These are phyloP conservation scores for Drosophila paramelanica DNA, from an alignment of 2,888 invertebrate species.

Conservation along the genomic window DNA sequence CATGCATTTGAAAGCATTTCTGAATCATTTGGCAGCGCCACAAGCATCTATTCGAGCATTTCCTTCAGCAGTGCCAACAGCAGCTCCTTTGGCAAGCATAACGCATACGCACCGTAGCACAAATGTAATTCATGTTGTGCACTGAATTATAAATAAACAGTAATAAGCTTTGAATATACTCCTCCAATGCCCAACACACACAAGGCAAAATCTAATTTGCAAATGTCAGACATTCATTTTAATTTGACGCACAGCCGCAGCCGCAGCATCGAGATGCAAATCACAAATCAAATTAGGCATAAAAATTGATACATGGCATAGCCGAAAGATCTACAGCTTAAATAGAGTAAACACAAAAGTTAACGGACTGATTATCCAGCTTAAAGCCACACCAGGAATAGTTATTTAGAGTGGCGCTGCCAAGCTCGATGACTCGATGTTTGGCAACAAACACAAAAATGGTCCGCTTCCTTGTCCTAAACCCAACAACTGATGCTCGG, in stretches of 20 bases:
- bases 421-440: conserved; percentile 7
- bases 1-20: conserved; percentile 37
- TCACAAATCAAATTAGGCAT: conserved; percentile 68
- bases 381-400: conserved; percentile 23
- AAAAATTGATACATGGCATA: conserved; percentile 25
- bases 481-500: conserved; percentile 37
- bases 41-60: background rate
- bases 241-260: conserved; percentile 33
- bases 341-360: background rate
- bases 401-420: conserved; percentile 23
- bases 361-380: conserved; percentile 10
- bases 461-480: conserved; percentile 13
- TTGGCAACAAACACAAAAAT: conserved; percentile 5
- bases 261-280: conserved; percentile 38
- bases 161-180: conserved; percentile 51
- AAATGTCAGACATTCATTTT: conserved; percentile 58
- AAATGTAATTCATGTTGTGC: conserved; percentile 49
- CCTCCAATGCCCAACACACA: conserved; percentile 14
- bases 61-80: background rate
- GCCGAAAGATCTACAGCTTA: background rate
- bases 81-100: conserved; percentile 8
- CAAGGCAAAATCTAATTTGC: conserved; percentile 25
- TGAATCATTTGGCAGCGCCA: conserved; percentile 2
- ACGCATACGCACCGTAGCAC: conserved; percentile 42
- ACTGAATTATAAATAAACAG: conserved; percentile 70